Evolutionary conservation across 30 jellyfish, hydroid and myxozoan genomes (phyloP), one percentile per base, ranked within the genome.

Genomic region (Aurelia sp.): DNA sequence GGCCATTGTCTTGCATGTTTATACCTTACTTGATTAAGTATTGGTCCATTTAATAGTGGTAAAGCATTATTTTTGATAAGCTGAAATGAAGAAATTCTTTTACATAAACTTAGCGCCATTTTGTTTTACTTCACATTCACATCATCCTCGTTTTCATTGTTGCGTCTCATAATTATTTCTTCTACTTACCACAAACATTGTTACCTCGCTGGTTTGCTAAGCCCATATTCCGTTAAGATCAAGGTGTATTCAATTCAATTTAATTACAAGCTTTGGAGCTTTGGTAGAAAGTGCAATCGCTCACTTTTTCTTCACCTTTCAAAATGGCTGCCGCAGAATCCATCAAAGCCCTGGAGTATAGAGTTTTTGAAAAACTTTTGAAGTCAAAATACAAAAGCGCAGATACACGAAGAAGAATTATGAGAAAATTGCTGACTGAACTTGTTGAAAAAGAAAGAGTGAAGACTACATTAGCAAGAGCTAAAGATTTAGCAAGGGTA

Each of bases 391-490:
- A 66, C 44, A 83, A 76, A 61, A 71, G 79, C 62, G 91, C 92
- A 13, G 78, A 60, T 48, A 60, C 27, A 20, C 89, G 98, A 27
- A 64, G 97, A 35, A 79, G 70, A 57, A 44, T 83, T 19, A 79
- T 67, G 3, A 88, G 93, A 72, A 62, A 50, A 6, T 57, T 88
- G 11, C 84, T 92, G 35, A 84, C 92, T 40, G 87, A 78, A n/a
- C 89, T 92, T 13, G 97, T 92, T 65, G 85, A 88, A 57, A 77
- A 82, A 18, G 98, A 92, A 65, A 69, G 98, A 44, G 92, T 92
- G 37, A 91, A 82, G 40, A 91, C 91, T 4, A 81, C 97, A 18
- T 78, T 77, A 52, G 74, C 88, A 66, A 82, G 90, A 60, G 96
- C 97, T 3, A 84, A 76, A 62, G 98, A 82, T 60, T 63, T 92